Evolutionary conservation across 2,888 invertebrate genomes (phyloP).

Genomic region (Perithous albicinctus): DNA sequence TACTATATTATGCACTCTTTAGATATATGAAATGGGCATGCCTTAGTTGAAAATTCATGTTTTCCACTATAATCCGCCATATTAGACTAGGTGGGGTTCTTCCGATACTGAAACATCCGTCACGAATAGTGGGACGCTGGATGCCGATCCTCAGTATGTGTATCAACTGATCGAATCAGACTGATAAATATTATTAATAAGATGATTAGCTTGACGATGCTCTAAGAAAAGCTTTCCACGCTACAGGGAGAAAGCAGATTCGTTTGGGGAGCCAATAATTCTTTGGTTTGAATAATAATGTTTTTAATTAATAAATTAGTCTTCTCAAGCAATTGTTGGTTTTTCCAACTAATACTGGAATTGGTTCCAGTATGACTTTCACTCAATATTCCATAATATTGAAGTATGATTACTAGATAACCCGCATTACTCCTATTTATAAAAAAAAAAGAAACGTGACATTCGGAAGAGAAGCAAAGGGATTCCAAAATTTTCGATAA

Average conservation of each 20-base stretch:
- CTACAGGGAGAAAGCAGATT: too few relatives aligned
- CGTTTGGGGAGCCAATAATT: too few relatives aligned
- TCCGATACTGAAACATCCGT: background rate
- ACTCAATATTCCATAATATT: background rate
- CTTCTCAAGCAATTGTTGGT: too few relatives aligned
- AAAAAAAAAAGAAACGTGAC: background rate
- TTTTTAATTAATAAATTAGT: too few relatives aligned
- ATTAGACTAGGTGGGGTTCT: background rate
- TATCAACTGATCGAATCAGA: too few relatives aligned
- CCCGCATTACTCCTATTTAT: background rate
- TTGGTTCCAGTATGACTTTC: background rate
- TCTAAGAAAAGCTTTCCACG: too few relatives aligned
- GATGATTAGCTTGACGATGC: too few relatives aligned
- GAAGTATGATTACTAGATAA: background rate
- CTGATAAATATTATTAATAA: too few relatives aligned
- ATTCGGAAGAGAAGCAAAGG: background rate
- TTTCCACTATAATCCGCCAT: background rate
- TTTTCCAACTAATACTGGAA: too few relatives aligned
- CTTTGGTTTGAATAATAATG: too few relatives aligned
- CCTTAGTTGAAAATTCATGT: conserved; percentile 1
- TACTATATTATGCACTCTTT: background rate
- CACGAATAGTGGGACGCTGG: too few relatives aligned
- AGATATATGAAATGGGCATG: conserved; percentile 3
- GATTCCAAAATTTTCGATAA: background rate
- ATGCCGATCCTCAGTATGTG: too few relatives aligned